Evolutionary conservation across 2,113 vertebrate species (phyloP).

Genomic region (Eudyptes chrysolophus): DNA sequence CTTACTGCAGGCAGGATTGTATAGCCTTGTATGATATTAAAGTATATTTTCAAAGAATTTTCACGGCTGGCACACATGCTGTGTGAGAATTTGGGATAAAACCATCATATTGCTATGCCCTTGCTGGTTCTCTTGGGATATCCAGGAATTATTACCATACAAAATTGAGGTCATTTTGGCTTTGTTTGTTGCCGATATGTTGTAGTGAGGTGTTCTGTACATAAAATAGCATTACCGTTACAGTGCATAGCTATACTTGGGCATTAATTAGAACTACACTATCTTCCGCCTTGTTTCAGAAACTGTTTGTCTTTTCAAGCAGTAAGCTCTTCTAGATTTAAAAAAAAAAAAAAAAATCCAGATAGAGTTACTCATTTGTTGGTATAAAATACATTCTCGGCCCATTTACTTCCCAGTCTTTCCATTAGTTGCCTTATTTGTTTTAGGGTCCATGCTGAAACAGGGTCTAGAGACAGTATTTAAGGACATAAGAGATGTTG

Average conservation of each 20-base stretch:
- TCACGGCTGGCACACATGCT: not conserved
- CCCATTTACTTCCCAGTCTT: not conserved
- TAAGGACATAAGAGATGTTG: not conserved
- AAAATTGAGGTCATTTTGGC: not conserved
- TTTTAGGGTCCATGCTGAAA: not conserved
- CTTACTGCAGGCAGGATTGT: not conserved
- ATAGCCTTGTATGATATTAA: not conserved
- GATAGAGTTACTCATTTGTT: not conserved
- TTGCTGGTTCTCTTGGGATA: not conserved
- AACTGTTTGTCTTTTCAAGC: not conserved
- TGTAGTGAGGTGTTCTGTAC: not conserved
- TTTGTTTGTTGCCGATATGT: not conserved
- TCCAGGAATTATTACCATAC: not conserved
- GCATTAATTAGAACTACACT: not conserved
- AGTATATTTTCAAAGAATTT: not conserved
- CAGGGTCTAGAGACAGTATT: not conserved
- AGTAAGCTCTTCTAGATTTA: not conserved
- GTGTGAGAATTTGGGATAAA: not conserved
- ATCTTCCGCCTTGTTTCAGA: not conserved
- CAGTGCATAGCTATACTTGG: not conserved
- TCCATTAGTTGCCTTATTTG: not conserved
- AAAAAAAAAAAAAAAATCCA: not conserved
- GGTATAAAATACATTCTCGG: not conserved
- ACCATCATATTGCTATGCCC: not conserved
- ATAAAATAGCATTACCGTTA: not conserved